Base-by-base conservation (phyloP, 1,140 invertebrate genomes). In the Polypedilum pembai region DNA sequence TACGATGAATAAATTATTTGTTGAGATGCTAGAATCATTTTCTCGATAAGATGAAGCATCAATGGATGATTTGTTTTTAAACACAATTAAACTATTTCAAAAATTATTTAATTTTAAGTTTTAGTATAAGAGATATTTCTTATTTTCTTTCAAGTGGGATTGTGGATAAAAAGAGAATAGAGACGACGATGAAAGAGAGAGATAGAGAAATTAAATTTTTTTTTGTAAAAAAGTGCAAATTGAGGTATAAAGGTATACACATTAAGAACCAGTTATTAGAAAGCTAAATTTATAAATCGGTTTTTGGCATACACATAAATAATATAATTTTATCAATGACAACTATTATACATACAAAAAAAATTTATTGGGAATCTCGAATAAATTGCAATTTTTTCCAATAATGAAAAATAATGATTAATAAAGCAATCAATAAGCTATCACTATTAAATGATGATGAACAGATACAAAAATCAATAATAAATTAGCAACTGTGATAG, bases 1-100 rank as follows among this genome's bases (percentile, higher is more conserved):
- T 73, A 89, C 90, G 73, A 96, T 98, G 94, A 97, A 98, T 85
- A 98, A 98, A 84, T 87, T 98, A 8, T 97, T 98, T 82, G 87
- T 96, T 33, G 96, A 98, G 85, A 98, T 98, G 96, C 85, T 98
- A 74, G 95, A 98, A 82, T 89, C 91, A 3, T 87, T 87, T 77
- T 83, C 87, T 77, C 84, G 86, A 81, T 87, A 85, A 78, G 8
- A 1, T n/a, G n/a, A 56, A 56, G 5, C 24, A 33, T 33, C 5
- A 33, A 33, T 33, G 1, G 1, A 3, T 33, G 5, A 33, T 5
- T 33, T 33, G 24, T 33, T 33, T 33, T 33, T 33, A 33, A 33
- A 33, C 24, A 33, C 24, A 33, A 33, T 33, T 33, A 33, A 33
- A 33, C 24, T 33, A 33, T 33, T 33, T 33, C 24, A 33, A 56